Conservation (phyloP, 2,797 vertebrate species). For the Rhabdophis nuchalis region DNA sequence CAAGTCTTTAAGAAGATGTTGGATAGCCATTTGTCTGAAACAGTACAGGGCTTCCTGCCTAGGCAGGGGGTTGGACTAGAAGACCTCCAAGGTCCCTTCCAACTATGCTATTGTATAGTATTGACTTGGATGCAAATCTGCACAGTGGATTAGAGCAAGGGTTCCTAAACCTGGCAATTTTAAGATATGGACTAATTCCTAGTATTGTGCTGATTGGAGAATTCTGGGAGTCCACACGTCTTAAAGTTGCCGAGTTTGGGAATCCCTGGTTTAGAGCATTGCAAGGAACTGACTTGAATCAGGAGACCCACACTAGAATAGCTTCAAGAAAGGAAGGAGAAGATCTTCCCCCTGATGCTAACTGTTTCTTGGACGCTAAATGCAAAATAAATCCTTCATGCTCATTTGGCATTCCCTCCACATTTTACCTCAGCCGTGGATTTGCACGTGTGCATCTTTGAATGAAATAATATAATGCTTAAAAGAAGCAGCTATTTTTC, state of each 20-base stretch:
- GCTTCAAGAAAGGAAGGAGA: not conserved
- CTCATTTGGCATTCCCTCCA: not conserved
- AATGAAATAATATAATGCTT: slow-evolving; percentile 27
- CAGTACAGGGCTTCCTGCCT: too few species aligned
- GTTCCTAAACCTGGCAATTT: not conserved
- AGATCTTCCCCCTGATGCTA: not conserved
- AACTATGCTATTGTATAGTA: too few species aligned
- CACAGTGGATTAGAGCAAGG: not conserved
- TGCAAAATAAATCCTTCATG: slow-evolving; percentile 30
- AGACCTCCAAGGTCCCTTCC: too few species aligned
- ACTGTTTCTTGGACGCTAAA: slow-evolving; percentile 20
- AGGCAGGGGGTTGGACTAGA: too few species aligned
- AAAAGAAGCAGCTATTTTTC: slow-evolving; percentile 32
- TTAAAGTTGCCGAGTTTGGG: not conserved
- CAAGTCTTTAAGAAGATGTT: too few species aligned
- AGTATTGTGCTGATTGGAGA: not conserved
- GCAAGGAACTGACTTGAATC: too few species aligned
- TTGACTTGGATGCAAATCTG: not conserved
- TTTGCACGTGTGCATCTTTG: not conserved
- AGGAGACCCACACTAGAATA: not conserved
- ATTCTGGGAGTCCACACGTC: not conserved
- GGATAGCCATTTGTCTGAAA: too few species aligned
- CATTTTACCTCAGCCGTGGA: not conserved
- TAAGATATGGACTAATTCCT: not conserved
- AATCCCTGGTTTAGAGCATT: not conserved